A percentile compares a stretch with the other conserved stretches of the same genome.
phyloP scores from a whole-genome alignment of 2,797 vertebrate genomes.

The Linurgus olivaceus region DNA sequence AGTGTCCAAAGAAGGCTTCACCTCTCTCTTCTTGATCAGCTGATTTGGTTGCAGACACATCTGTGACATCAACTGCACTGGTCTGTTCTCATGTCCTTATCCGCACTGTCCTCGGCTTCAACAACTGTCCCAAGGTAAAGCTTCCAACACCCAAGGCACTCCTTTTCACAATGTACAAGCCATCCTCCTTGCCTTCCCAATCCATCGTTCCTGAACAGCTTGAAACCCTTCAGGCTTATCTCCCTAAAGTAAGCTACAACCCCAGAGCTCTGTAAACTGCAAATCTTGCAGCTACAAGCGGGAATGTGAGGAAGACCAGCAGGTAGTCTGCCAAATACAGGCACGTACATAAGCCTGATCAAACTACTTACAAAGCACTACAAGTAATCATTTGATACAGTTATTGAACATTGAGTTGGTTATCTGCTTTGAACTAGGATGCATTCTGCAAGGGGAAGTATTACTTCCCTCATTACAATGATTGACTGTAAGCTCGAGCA shows the following conservation, averaged over 20 bases:
- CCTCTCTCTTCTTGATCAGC: not conserved
- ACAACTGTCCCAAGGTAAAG: not conserved
- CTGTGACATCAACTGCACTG: not conserved
- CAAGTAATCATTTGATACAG: not conserved
- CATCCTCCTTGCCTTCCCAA: not conserved
- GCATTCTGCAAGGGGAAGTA: not conserved
- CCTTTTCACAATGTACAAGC: not conserved
- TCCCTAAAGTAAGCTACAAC: not conserved
- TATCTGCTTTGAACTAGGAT: not conserved
- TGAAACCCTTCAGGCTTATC: not conserved
- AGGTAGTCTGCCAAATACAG: not conserved
- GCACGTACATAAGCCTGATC: not conserved
- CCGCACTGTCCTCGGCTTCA: not conserved
- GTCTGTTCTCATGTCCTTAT: not conserved
- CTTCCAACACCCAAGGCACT: not conserved
- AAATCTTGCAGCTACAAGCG: not conserved
- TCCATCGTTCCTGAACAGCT: not conserved
- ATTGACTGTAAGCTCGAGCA: not conserved
- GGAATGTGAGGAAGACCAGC: not conserved
- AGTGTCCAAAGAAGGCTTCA: not conserved
- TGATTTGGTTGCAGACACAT: not conserved
- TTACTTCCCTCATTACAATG: not conserved
- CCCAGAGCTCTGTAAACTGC: not conserved
- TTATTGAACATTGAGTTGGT: not conserved
- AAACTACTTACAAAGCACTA: not conserved